Conservation (phyloP, 2,113 vertebrate species). For the Ciconia boyciana region DNA sequence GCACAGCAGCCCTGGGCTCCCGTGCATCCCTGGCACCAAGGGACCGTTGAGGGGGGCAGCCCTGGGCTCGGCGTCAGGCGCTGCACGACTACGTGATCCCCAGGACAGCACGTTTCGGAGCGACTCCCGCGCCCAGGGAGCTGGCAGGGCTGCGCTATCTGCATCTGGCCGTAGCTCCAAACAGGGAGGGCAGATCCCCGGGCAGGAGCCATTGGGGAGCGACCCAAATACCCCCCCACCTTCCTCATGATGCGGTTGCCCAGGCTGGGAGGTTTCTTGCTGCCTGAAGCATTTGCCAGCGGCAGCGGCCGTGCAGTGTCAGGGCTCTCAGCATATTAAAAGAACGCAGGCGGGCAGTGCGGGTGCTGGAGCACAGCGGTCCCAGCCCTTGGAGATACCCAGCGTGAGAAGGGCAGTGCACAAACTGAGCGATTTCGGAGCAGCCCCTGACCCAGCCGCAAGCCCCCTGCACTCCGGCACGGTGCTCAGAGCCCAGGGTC, state of each 20-base stretch:
- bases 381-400: background rate
- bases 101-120: background rate
- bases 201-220: background rate
- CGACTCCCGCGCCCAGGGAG: background rate
- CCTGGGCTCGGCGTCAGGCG: background rate
- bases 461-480: background rate
- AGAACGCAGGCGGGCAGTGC: background rate
- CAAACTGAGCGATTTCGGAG: background rate
- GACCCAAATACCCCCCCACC: background rate
- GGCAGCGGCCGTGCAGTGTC: background rate
- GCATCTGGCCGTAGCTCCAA: too few relatives aligned
- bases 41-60: background rate
- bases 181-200: background rate
- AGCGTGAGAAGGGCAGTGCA: background rate
- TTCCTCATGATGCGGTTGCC: background rate
- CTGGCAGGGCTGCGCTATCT: background rate
- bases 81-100: rapidly evolving
- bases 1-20: background rate
- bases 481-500: background rate
- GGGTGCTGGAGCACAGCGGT: background rate
- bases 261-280: background rate
- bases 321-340: background rate
- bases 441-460: background rate
- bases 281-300: background rate
- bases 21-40: rapidly evolving